Conservation (phyloP, 2,113 vertebrate species). For the Taxidea taxus region DNA sequence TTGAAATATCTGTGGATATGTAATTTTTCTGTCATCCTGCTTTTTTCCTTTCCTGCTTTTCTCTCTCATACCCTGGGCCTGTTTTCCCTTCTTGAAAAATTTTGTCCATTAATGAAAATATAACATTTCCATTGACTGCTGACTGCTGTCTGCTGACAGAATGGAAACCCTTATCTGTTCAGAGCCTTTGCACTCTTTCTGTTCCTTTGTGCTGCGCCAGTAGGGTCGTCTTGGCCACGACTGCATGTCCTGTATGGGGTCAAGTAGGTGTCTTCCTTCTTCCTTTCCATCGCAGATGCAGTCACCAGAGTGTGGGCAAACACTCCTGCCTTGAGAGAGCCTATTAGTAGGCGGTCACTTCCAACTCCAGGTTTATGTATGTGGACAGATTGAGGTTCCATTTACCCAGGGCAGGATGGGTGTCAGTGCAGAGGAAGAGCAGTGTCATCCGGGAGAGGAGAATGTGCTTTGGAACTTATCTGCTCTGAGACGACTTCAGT, state of each 20-base stretch:
- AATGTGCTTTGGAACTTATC: constrained; percentile 21
- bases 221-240: not conserved
- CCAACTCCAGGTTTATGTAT: not conserved
- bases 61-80: constrained; percentile 22
- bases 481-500: not conserved
- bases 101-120: constrained; percentile 58
- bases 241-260: not conserved
- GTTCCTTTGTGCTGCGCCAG: not conserved
- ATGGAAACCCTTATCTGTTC: not conserved
- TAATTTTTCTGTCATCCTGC: constrained; percentile 69
- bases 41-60: constrained; percentile 52
- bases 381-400: not conserved
- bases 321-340: not conserved
- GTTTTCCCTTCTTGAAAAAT: not conserved
- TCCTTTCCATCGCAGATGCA: not conserved
- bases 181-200: constrained; percentile 10
- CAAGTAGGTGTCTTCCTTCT: not conserved
- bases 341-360: not conserved
- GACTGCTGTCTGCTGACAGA: constrained; percentile 72
- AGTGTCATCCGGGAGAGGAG: not conserved
- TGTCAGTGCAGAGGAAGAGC: not conserved
- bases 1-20: constrained; percentile 78
- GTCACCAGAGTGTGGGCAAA: not conserved
- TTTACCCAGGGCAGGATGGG: not conserved
- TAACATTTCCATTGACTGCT: constrained; percentile 66